Evolutionary conservation across 2,113 vertebrate species (phyloP), one percentile per base, ranked within the genome.

Genomic region (Campylomormyrus numenius): DNA sequence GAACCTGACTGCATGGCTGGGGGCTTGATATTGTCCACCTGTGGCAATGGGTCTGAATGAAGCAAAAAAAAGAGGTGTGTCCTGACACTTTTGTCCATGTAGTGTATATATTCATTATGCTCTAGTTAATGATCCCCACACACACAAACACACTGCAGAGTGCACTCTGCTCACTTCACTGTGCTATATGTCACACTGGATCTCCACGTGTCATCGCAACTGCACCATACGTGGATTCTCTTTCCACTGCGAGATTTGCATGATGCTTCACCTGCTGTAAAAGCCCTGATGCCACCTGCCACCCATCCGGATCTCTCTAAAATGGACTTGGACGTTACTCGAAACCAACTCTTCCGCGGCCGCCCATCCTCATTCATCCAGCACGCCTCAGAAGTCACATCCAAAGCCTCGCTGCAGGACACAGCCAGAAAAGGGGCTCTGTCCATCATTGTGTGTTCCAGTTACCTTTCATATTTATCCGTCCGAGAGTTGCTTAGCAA

Each of bases 401-500:
- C 83, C n/a, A 17, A 35, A 35, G 31, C 85, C n/a, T 87, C n/a
- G 48, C 85, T 21, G 17, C 85, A 56, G 49, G 85, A 53, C 31
- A 5, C n/a, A 52, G 50, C 11, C 27, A 53, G n/a, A 56, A 56
- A 56, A 13, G 15, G 85, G 31, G 17, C 15, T 53, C 50, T 56
- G 15, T 17, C 50, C 31, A 27, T 87, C 85, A 31, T 52, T 21
- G 31, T 87, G 27, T 31, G 50, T 53, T 52, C 85, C 85, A 56
- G 85, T 27, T 53, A 87, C 50, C 13, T 48, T 53, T 87, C 31
- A 39, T 56, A 87, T 87, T 53, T 87, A 87, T 87, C 85, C 6
- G 50, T 52, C 49, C 7, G 2, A 56, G 85, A 87, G 50, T 87
- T 87, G 50, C 85, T 87, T 87, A 87, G 85, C 85, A 87, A 87